Evolutionary conservation across 2,888 invertebrate species (phyloP), one percentile per base, ranked within the genome.

Genomic region (Cyrtodaria siliqua): DNA sequence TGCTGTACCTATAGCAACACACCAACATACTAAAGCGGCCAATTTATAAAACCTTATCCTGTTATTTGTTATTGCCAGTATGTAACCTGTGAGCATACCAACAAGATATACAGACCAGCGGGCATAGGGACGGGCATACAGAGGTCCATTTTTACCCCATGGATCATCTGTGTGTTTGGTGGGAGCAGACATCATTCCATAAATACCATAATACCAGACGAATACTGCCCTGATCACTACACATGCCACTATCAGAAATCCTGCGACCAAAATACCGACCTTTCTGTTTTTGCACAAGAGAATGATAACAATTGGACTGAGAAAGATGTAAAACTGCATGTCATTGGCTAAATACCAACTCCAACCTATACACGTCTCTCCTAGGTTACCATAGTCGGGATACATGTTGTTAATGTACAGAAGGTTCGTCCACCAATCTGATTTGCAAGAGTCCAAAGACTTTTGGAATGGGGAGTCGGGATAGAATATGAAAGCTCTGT

Each of bases 21-120:
- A 23, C 92, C 92, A 92, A 1, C 86, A 84, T 20, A 84, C 3
- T 16, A 79, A 3, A 1, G 78, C 79, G 14, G 64, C 27, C 52
- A 84, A 74, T 73, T 72, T 66, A 40, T 77, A 75, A 38, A 86
- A 47, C 47, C 56, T 64, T 4, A 83, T 75, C 61, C 82, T 84
- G 40, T 83, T 78, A n/a, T 81, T 73, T 9, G 71, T 71, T 24
- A 77, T 76, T 75, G 84, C 85, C 27, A 93, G 76, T 14, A 91
- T 49, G 73, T 91, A 93, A 2, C 93, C 93, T 2, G 92, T 82
- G 8, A 92, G 49, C 52, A 93, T 79, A 20, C 93, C 93, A 24
- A 93, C 83, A 14, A 93, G 82, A 80, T 93, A 93, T 3, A 93
- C 92, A 14, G 91, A 90, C 64, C 92, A 91, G 55, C 93, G 86